Conservation (phyloP, 2,113 vertebrate species). For the Sinocyclocheilus anophthalmus region DNA sequence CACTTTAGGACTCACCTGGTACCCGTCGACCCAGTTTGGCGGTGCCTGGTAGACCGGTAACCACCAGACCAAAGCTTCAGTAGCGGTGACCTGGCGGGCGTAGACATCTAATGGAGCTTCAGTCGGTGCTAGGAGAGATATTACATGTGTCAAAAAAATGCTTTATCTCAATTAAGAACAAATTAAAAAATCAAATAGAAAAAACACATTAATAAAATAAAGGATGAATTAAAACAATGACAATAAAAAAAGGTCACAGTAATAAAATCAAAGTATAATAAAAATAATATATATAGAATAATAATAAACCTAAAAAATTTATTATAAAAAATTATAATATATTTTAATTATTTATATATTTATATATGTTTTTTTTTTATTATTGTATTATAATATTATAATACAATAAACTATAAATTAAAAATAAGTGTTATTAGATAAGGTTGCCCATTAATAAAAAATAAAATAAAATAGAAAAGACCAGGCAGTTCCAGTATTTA, state of each 20-base stretch:
- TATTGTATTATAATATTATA: no score
- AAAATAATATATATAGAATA: not conserved
- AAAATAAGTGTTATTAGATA: not conserved
- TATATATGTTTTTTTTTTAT: no score
- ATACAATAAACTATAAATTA: not conserved
- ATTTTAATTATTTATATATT: no score
- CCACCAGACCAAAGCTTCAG: constrained; percentile 93
- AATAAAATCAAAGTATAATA: not conserved
- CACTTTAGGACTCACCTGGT: constrained; percentile 81
- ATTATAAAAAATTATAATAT: no score
- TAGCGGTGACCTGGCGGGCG: constrained; percentile 84
- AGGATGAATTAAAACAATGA: not conserved
- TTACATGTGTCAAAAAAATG: not conserved
- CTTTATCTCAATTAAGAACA: not conserved
- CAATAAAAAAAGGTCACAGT: not conserved
- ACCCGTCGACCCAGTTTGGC: constrained; percentile 89
- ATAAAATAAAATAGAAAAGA: not conserved
- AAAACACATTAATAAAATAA: not conserved
- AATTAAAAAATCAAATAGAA: not conserved
- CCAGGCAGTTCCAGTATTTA: no score
- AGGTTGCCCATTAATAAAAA: not conserved
- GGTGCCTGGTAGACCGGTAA: constrained; percentile 81
- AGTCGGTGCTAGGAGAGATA: constrained; percentile 74
- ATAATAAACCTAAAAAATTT: no score
- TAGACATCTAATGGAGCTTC: constrained; percentile 88